A percentile compares a stretch with the other conserved stretches of the same genome.
Conservation (phyloP, 2,113 vertebrate species). For the Falco punctatus region DNA sequence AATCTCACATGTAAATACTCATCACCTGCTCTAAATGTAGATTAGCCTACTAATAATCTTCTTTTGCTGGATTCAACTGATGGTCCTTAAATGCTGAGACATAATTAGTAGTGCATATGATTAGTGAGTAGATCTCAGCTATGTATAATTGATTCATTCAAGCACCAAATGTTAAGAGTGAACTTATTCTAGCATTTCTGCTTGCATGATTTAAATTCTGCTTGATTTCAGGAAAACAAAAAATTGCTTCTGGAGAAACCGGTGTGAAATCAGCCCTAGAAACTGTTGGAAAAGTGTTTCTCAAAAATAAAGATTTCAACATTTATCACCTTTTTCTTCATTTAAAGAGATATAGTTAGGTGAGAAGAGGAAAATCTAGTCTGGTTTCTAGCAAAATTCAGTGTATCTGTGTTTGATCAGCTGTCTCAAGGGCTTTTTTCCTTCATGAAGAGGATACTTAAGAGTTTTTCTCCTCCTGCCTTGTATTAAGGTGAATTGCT, state of each 20-base stretch:
- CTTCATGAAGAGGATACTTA: background rate
- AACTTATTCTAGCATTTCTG: background rate
- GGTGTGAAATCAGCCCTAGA: background rate
- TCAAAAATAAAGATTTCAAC: background rate
- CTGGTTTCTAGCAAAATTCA: background rate
- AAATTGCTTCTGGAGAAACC: background rate
- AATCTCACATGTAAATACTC: conserved; percentile 41
- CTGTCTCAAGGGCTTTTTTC: background rate
- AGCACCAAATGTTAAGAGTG: background rate
- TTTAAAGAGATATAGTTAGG: background rate
- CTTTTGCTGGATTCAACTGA: conserved; percentile 14
- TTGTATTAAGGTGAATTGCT: background rate
- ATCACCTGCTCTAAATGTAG: conserved; percentile 48
- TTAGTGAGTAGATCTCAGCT: background rate
- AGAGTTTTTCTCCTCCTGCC: too few species aligned
- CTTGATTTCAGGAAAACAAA: background rate
- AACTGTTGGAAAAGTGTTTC: background rate
- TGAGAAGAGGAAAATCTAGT: background rate
- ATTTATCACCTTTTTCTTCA: background rate
- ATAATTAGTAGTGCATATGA: conserved; percentile 40
- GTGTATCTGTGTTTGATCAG: background rate
- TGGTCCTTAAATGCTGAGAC: conserved; percentile 19
- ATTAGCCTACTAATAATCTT: conserved; percentile 51
- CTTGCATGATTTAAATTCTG: background rate
- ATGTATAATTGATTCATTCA: background rate